Base-by-base conservation (phyloP, 2,888 invertebrate genomes). In the Phasia obesa region DNA sequence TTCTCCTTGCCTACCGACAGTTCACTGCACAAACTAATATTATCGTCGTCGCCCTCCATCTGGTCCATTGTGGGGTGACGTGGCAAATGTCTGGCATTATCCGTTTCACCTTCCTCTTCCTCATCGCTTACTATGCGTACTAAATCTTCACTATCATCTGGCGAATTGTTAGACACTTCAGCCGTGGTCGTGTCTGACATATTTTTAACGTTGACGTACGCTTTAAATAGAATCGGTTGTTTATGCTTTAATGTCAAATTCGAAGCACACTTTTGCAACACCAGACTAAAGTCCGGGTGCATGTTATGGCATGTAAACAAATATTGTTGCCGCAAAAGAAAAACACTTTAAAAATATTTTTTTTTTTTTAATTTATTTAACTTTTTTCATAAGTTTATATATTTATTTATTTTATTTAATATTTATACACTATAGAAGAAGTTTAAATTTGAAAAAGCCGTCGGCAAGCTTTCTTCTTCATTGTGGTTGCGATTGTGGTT, bases 1-100 rank as follows among this genome's bases (percentile, higher is more conserved):
- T 89, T 88, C 81, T 96, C 96, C 88, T 96, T 96, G 6, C 96
- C 96, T 84, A 96, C 96, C 86, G 96, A 96, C 38, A 96, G 89
- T 4, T 96, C 96, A 53, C 96, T 96, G 86, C 94, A 94, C 85
- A 94, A 94, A 80, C 95, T 95, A 84, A 93, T 87, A 19, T 88
- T 88, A 53, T 87, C 85, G 6, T 69, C 60, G n/a, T n/a, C n/a
- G 1, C 11, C 35, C 13, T 67, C 64, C 38, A 88, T 87, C 86
- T 87, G 31, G 0, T 64, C 86, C 78, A 35, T 84, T 75, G 78
- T n/a, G n/a, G n/a, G 82, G 17, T 62, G 47, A 7, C n/a, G 59
- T 11, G 60, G 11, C 19, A 49, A 60, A 2, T 38, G 53, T 15
- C 4, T 85, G 4, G 84, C 80, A 1, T 85, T 85, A 9, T 79